A percentile compares a stretch with the other conserved stretches of the same genome.
Evolutionary conservation across 2,888 invertebrate genomes (phyloP).

Genomic region (Ochropleura leucogaster): DNA sequence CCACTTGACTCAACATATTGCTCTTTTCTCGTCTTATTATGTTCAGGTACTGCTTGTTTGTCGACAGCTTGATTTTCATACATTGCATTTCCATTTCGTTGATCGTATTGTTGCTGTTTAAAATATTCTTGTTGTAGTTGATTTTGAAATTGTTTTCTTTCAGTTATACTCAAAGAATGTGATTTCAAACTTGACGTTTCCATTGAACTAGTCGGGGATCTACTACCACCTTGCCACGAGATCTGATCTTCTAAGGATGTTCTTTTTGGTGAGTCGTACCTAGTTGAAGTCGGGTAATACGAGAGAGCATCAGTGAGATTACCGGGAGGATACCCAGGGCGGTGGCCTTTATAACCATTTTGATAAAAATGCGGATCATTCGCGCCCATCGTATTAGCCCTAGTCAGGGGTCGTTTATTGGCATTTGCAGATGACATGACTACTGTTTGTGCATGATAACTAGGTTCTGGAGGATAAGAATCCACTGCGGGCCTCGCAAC

Average conservation of each 20-base stretch:
- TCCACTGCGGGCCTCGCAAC: constrained; percentile 79
- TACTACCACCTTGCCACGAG: constrained; percentile 91
- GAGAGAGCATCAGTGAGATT: constrained; percentile 95
- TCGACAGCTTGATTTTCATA: constrained; percentile 82
- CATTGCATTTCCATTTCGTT: constrained; percentile 85
- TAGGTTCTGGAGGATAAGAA: constrained; percentile 90
- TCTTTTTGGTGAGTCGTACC: constrained; percentile 90
- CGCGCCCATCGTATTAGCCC: constrained; percentile 90
- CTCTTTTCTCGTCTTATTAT: constrained; percentile 82
- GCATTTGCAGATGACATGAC: constrained; percentile 83
- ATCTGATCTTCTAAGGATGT: constrained; percentile 91
- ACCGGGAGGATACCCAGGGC: constrained; percentile 93
- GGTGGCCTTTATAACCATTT: constrained; percentile 93
- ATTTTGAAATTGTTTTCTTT: constrained; percentile 90
- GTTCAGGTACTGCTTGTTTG: constrained; percentile 78
- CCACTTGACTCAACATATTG: constrained; percentile 85
- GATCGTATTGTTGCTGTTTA: constrained; percentile 89
- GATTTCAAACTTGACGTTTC: constrained; percentile 90
- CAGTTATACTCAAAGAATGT: constrained; percentile 90
- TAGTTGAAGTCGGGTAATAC: constrained; percentile 94
- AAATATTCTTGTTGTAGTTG: constrained; percentile 90
- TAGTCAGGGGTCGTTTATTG: constrained; percentile 88
- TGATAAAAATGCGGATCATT: constrained; percentile 89
- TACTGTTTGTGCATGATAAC: constrained; percentile 90
- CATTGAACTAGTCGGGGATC: constrained; percentile 92